Evolutionary conservation across 1,140 invertebrate genomes (phyloP), one percentile per base, ranked within the genome.

Genomic region (Nilaparvata lugens): DNA sequence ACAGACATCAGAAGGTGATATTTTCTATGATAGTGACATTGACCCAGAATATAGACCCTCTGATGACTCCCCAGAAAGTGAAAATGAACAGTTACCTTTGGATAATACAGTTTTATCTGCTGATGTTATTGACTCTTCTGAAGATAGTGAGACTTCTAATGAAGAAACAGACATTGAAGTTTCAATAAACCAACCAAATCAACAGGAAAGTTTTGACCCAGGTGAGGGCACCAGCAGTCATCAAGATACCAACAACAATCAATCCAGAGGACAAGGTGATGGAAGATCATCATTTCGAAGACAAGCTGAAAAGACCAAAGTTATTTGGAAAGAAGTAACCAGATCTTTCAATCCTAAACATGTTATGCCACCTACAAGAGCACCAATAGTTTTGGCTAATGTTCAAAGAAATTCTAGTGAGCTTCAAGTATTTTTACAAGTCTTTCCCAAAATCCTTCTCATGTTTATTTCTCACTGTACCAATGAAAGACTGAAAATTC

Each of bases 401-500:
- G n/a, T 40, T 40, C 9, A 9, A 9, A 40, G 38, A n/a, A n/a
- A 9, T 9, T 40, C 38, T 9, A 9, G n/a, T n/a, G 38, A 40
- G n/a, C 38, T 9, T 40, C 9, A 40, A 40, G 9, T 40, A 9
- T 40, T 40, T 40, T 40, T 40, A n/a, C 9, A 53, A 7, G 6
- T 60, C 16, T 61, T 61, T 42, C 59, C 52, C 23, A 54, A 55
- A 61, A 61, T 51, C 18, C 35, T 61, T 28, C 55, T 61, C 28
- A 61, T 61, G 59, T 42, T 35, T 35, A 55, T 55, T 40, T 19
- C 28, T 35, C 51, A 61, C 9, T 61, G n/a, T n/a, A n/a, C n/a
- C n/a, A n/a, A n/a, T n/a, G n/a, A n/a, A n/a, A n/a, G n/a, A n/a
- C n/a, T n/a, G 28, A 16, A 61, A 51, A 42, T 9, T 9, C 28